phyloP scores from a whole-genome alignment of 2,888 invertebrate genomes.

The Drosophila vallismaia region DNA sequence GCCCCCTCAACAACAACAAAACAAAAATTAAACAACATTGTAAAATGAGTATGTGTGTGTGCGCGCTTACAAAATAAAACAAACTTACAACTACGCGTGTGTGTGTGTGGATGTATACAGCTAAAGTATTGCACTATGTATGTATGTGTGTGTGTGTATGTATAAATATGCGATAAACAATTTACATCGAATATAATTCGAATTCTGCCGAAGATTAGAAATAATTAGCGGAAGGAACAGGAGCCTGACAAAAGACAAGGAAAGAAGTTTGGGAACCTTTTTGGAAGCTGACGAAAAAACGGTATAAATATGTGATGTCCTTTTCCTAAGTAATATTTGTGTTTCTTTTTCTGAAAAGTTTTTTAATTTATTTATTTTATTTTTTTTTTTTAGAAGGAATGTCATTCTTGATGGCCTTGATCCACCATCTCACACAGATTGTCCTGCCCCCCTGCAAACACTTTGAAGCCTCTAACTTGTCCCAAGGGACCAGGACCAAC shows the following conservation, averaged over 20 bases:
- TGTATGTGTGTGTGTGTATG: conserved; percentile 35
- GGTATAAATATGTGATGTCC: conserved; percentile 42
- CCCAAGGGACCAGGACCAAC: conserved; percentile 31
- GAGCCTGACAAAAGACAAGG: conserved; percentile 13
- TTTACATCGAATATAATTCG: conserved; percentile 57
- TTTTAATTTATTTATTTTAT: conserved; percentile 3
- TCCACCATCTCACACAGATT: conserved; percentile 38
- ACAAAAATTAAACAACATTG: conserved; percentile 46
- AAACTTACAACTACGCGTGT: conserved; percentile 65
- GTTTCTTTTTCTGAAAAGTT: background rate
- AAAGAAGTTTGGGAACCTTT: conserved; percentile 12
- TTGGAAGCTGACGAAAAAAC: conserved; percentile 5
- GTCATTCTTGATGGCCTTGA: conserved; percentile 36
- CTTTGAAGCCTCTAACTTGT: conserved; percentile 73
- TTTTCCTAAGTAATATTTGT: conserved; percentile 11
- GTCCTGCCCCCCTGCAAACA: conserved; percentile 50
- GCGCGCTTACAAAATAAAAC: conserved; percentile 55
- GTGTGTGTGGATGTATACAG: conserved; percentile 45
- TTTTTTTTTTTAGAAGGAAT: conserved; percentile 50
- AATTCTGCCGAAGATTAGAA: conserved; percentile 34
- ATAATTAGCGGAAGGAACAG: conserved; percentile 38
- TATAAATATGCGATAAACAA: conserved; percentile 64
- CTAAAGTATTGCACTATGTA: conserved; percentile 76
- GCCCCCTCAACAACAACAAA: conserved; percentile 43
- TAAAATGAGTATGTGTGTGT: conserved; percentile 39